phyloP scores from a whole-genome alignment of 1,140 invertebrate genomes.

The Euura lappo region DNA sequence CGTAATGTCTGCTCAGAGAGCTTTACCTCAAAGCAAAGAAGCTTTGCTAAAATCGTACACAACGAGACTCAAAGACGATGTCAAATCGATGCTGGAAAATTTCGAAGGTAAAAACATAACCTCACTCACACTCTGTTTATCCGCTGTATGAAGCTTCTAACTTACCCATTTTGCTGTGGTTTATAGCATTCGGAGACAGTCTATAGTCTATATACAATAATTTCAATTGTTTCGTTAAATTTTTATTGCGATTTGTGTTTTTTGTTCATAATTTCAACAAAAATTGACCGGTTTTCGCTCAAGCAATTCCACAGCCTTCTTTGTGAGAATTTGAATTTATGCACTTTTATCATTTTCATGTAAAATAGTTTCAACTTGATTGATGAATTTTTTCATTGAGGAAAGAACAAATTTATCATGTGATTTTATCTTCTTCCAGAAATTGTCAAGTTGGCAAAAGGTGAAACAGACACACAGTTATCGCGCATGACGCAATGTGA shows the following conservation, averaged over 20 bases:
- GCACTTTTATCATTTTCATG: neutral
- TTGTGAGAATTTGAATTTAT: slow-evolving; percentile 22
- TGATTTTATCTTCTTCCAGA: slow-evolving; percentile 66
- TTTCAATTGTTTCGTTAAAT: no score
- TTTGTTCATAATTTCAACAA: no score
- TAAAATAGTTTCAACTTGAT: neutral
- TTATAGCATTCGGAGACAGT: neutral
- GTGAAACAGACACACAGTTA: slow-evolving; percentile 91
- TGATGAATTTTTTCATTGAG: neutral
- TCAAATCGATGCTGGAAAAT: slow-evolving; percentile 96
- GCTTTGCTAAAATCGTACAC: slow-evolving; percentile 93
- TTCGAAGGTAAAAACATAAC: slow-evolving; percentile 84
- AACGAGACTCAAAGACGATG: slow-evolving; percentile 91
- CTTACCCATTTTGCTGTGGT: neutral
- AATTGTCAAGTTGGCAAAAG: slow-evolving; percentile 91
- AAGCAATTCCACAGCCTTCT: neutral
- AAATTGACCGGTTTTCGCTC: no score
- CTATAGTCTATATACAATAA: slow-evolving; percentile 11
- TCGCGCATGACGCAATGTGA: slow-evolving; percentile 89
- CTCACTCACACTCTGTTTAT: slow-evolving; percentile 50
- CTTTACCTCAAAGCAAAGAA: slow-evolving; percentile 90
- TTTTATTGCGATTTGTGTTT: no score
- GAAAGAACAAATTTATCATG: neutral
- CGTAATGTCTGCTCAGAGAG: slow-evolving; percentile 64
- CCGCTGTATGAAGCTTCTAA: neutral